Evolutionary conservation across 2,797 vertebrate species (phyloP), one percentile per base, ranked within the genome.

Genomic region (Tolypeutes matacus): DNA sequence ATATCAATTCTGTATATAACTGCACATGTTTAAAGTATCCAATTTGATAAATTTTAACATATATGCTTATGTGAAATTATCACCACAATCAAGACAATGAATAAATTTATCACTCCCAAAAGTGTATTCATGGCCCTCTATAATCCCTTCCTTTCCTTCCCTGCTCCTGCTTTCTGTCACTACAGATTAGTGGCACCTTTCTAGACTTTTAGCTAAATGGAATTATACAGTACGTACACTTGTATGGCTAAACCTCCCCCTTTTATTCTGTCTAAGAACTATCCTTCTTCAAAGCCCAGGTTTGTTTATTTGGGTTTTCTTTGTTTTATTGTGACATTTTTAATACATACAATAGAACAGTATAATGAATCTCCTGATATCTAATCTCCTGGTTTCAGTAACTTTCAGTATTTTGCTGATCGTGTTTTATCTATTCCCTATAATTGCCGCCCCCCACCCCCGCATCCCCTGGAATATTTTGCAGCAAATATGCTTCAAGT

Each of bases 151-250:
- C 49, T 36, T 34, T 2, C 49, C 31, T n/a, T 76, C 46, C 17
- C 27, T 51, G 69, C 29, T 23, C n/a, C 9, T 34, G 31, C 46
- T 39, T 73, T 20, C 29, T 21, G 29, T 49, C 39, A 6, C 65
- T n/a, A 3, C 5, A 34, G 70, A 23, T 11, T 14, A 1, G 4
- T 4, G n/a, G 3, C 20, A 34, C 1, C 14, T 34, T n/a, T n/a
- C 31, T 20, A n/a, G 23, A 76, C 25, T 62, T n/a, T 31, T 14
- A 34, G 76, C n/a, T 0, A 1, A 5, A 27, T 1, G 7, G 34
- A 29, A 25, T 20, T 10, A 7, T 6, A 46, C 39, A 42, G 67
- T 4, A 0, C 1, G 7, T 1, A 1, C 36, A 3, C 7, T 34
- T 5, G 12, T 67, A 36, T 13, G n/a, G 73, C 15, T 31, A 75